phyloP scores from a whole-genome alignment of 2,113 vertebrate genomes.

The Daboia siamensis region DNA sequence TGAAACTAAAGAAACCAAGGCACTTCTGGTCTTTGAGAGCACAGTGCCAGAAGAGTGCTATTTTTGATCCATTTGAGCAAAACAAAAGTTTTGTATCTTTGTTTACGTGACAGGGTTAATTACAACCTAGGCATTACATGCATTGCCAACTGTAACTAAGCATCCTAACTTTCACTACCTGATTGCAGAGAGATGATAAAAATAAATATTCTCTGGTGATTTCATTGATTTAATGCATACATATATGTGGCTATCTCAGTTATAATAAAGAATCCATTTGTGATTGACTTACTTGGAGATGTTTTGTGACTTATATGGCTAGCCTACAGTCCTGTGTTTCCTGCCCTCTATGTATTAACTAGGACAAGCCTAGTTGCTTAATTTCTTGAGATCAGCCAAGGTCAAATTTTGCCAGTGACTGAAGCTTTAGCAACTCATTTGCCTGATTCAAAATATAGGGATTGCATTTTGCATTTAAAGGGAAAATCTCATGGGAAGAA shows the following conservation, averaged over 20 bases:
- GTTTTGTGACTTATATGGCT: background rate
- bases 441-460: background rate
- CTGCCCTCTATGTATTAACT: background rate
- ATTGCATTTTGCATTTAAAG: background rate
- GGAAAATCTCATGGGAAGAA: background rate
- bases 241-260: background rate
- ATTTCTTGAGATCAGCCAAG: background rate
- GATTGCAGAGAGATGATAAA: background rate
- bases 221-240: background rate
- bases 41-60: too few species aligned
- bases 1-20: background rate
- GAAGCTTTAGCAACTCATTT: background rate
- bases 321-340: background rate
- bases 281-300: background rate
- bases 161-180: background rate
- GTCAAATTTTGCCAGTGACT: background rate
- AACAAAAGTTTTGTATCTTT: background rate
- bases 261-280: background rate
- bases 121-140: background rate
- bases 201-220: background rate
- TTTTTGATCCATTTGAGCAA: background rate
- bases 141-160: background rate
- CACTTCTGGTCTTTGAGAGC: background rate
- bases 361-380: background rate
- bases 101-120: background rate